These are phyloP conservation scores for Lasioglossum malachurum DNA, from an alignment of 2,888 invertebrate species.

Conservation along the genomic window DNA sequence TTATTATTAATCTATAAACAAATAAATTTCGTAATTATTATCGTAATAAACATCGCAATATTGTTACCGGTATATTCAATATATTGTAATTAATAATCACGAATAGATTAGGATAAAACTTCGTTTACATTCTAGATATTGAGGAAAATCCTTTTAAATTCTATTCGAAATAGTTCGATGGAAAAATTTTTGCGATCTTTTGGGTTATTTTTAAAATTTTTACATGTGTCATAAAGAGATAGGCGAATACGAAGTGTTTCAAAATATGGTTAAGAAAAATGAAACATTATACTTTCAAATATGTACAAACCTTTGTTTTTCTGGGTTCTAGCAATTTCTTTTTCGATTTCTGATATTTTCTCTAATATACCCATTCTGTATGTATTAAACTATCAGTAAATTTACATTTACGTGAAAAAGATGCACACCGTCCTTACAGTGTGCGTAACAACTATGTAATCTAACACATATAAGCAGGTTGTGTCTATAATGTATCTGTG, in stretches of 20 bases:
- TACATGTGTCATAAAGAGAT: slow-evolving; percentile 35
- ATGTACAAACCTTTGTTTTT: slow-evolving; percentile 96
- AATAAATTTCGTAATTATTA: background rate
- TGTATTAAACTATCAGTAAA: slow-evolving; percentile 32
- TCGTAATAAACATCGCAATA: background rate
- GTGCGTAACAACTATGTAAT: slow-evolving; percentile 15
- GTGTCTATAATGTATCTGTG: background rate
- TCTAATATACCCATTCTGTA: slow-evolving; percentile 97
- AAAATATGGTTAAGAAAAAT: slow-evolving; percentile 44
- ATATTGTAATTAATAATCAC: background rate
- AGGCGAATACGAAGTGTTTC: slow-evolving; percentile 9
- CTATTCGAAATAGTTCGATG: background rate
- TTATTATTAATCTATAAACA: background rate
- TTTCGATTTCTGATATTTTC: slow-evolving; percentile 99
- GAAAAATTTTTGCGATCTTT: background rate
- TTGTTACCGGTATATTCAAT: background rate
- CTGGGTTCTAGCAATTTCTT: slow-evolving; percentile 98
- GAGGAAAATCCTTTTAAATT: background rate
- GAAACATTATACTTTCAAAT: slow-evolving; percentile 17
- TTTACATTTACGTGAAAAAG: slow-evolving; percentile 52
- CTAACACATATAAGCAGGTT: background rate
- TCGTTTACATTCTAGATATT: background rate
- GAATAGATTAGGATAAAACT: background rate
- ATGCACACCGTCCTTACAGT: slow-evolving; percentile 23
- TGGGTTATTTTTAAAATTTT: background rate